phyloP scores from a whole-genome alignment of 2,113 vertebrate genomes.

The Colistium nudipinnis region DNA sequence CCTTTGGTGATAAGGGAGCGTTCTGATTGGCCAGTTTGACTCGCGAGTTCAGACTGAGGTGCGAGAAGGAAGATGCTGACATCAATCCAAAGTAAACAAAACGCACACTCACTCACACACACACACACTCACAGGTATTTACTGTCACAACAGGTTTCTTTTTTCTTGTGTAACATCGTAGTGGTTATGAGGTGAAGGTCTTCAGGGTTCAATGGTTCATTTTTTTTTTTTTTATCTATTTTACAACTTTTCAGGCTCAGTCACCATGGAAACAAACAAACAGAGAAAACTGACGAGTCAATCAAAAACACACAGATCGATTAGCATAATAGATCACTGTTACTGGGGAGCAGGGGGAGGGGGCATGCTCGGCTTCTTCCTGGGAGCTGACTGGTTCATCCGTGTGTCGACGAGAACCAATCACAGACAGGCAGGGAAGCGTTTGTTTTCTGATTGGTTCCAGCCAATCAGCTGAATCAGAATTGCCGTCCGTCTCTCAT shows the following conservation, averaged over 20 bases:
- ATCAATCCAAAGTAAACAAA: conserved; percentile 43
- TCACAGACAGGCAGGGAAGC: conserved; percentile 57
- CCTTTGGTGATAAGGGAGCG: conserved; percentile 37
- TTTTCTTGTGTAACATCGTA: conserved; percentile 56
- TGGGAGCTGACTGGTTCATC: conserved; percentile 60
- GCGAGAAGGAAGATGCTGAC: conserved; percentile 61
- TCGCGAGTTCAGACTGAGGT: conserved; percentile 66
- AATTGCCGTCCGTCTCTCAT: conserved; percentile 13
- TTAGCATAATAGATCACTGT: conserved; percentile 76
- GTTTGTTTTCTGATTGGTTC: conserved; percentile 73
- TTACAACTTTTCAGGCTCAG: conserved; percentile 68
- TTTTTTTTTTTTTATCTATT: conserved; percentile 48
- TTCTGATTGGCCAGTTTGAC: conserved; percentile 65
- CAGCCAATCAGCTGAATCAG: conserved; percentile 76
- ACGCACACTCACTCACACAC: conserved; percentile 27
- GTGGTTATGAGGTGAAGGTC: conserved; percentile 55
- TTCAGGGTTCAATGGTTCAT: conserved; percentile 47
- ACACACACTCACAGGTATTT: conserved; percentile 33
- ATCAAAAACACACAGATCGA: conserved; percentile 76
- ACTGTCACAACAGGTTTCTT: conserved; percentile 55
- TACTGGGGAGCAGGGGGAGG: conserved; percentile 25
- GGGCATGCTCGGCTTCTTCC: conserved; percentile 69
- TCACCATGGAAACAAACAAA: conserved; percentile 67
- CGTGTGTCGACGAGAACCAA: conserved; percentile 52
- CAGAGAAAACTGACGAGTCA: conserved; percentile 73